These are phyloP conservation scores for Bradypodion pumilum DNA, from an alignment of 2,797 vertebrate species.

Conservation along the genomic window DNA sequence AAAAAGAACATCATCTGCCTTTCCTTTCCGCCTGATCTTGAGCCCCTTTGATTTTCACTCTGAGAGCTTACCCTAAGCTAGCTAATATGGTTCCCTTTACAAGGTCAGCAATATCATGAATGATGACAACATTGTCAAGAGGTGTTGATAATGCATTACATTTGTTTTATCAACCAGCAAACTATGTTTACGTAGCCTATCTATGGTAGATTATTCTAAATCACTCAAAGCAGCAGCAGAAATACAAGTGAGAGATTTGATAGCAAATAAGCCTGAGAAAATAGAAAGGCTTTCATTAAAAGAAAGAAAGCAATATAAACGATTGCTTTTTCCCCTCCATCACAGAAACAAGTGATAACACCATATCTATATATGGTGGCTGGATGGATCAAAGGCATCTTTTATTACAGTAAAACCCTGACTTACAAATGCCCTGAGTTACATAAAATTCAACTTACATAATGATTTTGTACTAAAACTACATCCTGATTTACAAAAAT, in stretches of 20 bases:
- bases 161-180: slow-evolving; percentile 51
- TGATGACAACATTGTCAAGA: slow-evolving; percentile 29
- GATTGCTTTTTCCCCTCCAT: background rate
- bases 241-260: slow-evolving; percentile 31
- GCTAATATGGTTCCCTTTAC: background rate
- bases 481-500: too few relatives aligned
- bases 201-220: slow-evolving; percentile 43
- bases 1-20: background rate
- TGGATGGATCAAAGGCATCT: slow-evolving; percentile 21
- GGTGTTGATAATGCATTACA: slow-evolving; percentile 41
- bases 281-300: background rate
- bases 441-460: too few relatives aligned
- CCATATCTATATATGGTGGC: slow-evolving; percentile 21
- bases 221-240: slow-evolving; percentile 10
- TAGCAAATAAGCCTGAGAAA: slow-evolving; percentile 33
- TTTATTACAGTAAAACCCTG: too few relatives aligned
- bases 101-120: slow-evolving; percentile 34
- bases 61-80: slow-evolving; percentile 45
- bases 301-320: background rate
- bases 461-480: too few relatives aligned
- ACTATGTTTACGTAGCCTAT: slow-evolving; percentile 38
- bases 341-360: background rate
- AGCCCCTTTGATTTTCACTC: slow-evolving; percentile 50
- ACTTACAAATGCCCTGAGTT: too few relatives aligned
- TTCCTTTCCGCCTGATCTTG: slow-evolving; percentile 25